Evolutionary conservation across 1,140 invertebrate species (phyloP).

Genomic region (Dryas iulia): DNA sequence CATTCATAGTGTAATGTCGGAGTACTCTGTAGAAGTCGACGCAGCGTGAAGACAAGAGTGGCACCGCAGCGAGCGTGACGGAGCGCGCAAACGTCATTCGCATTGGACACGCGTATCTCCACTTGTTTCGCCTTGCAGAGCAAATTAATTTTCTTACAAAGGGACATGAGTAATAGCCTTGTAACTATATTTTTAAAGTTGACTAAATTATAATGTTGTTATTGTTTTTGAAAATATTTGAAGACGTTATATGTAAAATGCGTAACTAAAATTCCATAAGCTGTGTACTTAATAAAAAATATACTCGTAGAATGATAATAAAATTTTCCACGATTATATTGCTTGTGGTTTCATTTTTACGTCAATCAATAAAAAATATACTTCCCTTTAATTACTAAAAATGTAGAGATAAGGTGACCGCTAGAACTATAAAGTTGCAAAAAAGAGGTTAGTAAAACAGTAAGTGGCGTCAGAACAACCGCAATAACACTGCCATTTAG

Average conservation of each 20-base stretch:
- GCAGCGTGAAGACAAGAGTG: conserved; percentile 36
- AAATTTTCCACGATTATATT: neutral
- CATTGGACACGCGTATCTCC: conserved; percentile 39
- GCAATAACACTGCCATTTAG: no score
- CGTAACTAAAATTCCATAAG: no score
- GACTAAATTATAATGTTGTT: neutral
- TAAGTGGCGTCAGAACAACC: no score
- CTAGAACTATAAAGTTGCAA: no score
- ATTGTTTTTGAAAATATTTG: no score
- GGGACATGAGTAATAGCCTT: neutral
- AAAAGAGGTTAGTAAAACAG: no score
- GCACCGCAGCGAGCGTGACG: conserved; percentile 34
- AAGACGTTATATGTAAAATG: no score
- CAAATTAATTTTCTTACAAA: conserved; percentile 28
- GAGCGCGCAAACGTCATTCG: conserved; percentile 24
- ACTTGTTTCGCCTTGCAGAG: conserved; percentile 27
- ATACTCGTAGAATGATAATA: no score
- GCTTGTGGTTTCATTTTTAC: neutral
- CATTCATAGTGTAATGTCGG: conserved; percentile 19
- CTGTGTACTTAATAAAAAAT: no score
- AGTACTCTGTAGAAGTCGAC: conserved; percentile 15
- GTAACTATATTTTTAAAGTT: neutral
- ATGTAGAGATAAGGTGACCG: no score
- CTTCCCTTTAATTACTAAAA: no score
- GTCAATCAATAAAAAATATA: no score